Evolutionary conservation across 2,113 vertebrate species (phyloP), one percentile per base, ranked within the genome.

Genomic region (Engraulis encrasicolus): DNA sequence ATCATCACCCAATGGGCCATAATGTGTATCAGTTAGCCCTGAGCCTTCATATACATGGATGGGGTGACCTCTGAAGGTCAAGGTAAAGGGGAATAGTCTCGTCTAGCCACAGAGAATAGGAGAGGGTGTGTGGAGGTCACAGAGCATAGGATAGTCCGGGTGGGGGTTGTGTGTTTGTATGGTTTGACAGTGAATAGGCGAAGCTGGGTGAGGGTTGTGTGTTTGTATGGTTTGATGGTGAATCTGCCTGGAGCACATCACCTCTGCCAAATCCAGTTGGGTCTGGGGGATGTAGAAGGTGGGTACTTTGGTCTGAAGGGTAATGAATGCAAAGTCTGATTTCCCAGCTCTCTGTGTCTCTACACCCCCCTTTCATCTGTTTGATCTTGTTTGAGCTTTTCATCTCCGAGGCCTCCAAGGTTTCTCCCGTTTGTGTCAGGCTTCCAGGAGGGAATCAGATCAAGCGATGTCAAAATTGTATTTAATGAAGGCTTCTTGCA

Each of bases 331-430:
- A 66, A 7, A 66, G 58, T 31, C 58, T 66, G 58, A 27, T 66
- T 66, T 23, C 23, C 58, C 58, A 66, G 23, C 58, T 66, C 58
- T n/a, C 6, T 31, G 58, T 66, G n/a, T 66, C 23, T 31, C n/a
- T n/a, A n/a, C n/a, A 23, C 11, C 31, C 23, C 27, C 27, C 6
- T 9, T 23, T 66, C 12, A 23, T 66, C 58, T 66, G n/a, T 66
- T 66, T 66, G 58, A 66, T 66, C 58, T 66, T 66, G 58, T 66
- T 27, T 66, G 7, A 66, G 58, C 58, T n/a, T 66, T 66, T 66
- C 5, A 66, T 66, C 58, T 66, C 58, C 20, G 11, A 66, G 27
- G 23, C 23, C 58, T 31, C 58, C 58, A 11, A 66, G 58, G 58
- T 66, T 66, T 31, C 58, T 31, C 58, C 27, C 58, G 31, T 66